A percentile compares a stretch with the other conserved stretches of the same genome.
Evolutionary conservation across 2,888 invertebrate species (phyloP).

Genomic region (Schrankia costaestrigalis): DNA sequence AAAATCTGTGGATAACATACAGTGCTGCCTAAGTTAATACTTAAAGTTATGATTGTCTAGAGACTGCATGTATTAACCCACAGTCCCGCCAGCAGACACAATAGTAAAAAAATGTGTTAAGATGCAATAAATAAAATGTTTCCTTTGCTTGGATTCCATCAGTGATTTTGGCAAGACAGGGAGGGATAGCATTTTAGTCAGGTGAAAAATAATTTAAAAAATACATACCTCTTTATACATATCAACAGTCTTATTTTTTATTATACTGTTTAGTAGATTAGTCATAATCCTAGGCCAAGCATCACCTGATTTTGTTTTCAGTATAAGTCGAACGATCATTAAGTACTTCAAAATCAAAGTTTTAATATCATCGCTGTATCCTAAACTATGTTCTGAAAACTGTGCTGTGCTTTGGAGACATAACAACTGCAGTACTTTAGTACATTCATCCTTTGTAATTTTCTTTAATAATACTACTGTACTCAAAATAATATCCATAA

Average conservation of each 20-base stretch:
- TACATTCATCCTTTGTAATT: slow-evolving; percentile 35
- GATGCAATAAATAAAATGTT: too few relatives aligned
- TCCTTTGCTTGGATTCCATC: too few relatives aligned
- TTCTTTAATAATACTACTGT: slow-evolving; percentile 36
- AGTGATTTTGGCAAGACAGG: too few relatives aligned
- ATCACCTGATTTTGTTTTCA: slow-evolving; percentile 40
- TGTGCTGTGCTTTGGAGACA: slow-evolving; percentile 43
- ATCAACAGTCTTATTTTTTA: slow-evolving; percentile 39
- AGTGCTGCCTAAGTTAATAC: too few relatives aligned
- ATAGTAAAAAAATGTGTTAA: too few relatives aligned
- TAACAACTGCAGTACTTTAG: slow-evolving; percentile 43
- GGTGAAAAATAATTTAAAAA: background rate
- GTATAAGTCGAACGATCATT: slow-evolving; percentile 37
- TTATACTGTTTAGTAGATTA: slow-evolving; percentile 35
- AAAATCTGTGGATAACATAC: too few relatives aligned
- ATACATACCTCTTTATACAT: slow-evolving; percentile 31
- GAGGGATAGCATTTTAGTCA: too few relatives aligned
- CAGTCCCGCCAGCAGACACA: too few relatives aligned
- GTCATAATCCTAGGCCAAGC: slow-evolving; percentile 42
- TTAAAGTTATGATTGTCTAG: too few relatives aligned
- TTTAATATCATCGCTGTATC: slow-evolving; percentile 36
- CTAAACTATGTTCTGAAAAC: slow-evolving; percentile 37
- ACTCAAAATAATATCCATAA: slow-evolving; percentile 46
- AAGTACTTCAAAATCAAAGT: slow-evolving; percentile 47
- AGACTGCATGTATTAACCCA: too few relatives aligned